A percentile compares a stretch with the other conserved stretches of the same genome.
These are phyloP conservation scores for Lepetodrilus schrolli DNA, from an alignment of 2,888 invertebrate species.

Conservation along the genomic window DNA sequence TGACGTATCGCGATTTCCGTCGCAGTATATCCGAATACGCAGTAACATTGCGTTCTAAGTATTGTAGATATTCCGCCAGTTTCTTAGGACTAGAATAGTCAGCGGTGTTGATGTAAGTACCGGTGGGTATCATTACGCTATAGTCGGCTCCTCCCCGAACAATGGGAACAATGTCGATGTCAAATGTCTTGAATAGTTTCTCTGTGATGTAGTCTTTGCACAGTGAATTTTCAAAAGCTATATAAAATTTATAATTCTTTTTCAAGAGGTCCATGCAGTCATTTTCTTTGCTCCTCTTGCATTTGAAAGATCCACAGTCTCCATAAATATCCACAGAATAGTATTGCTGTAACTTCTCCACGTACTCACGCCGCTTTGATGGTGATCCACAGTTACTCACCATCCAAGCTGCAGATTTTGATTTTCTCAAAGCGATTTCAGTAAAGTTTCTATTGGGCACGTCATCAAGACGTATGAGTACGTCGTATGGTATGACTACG, in stretches of 20 bases:
- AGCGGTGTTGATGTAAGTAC: not conserved
- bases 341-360: not conserved
- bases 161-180: not conserved
- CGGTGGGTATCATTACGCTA: not conserved
- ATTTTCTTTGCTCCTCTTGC: too few relatives aligned
- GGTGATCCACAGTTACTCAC: not conserved
- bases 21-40: not conserved
- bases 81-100: not conserved
- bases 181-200: not conserved
- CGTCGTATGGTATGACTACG: not conserved
- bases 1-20: too few relatives aligned
- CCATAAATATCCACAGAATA: not conserved
- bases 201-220: not conserved
- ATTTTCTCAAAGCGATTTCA: not conserved
- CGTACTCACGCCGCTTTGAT: not conserved
- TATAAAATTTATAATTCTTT: not conserved
- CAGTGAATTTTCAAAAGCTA: not conserved
- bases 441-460: not conserved
- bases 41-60: not conserved
- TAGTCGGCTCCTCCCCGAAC: constrained; percentile 4
- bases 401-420: not conserved
- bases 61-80: not conserved
- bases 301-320: too few relatives aligned
- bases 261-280: not conserved
- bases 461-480: not conserved